Conservation (phyloP, 2,797 vertebrate species). For the Chelmon rostratus region DNA sequence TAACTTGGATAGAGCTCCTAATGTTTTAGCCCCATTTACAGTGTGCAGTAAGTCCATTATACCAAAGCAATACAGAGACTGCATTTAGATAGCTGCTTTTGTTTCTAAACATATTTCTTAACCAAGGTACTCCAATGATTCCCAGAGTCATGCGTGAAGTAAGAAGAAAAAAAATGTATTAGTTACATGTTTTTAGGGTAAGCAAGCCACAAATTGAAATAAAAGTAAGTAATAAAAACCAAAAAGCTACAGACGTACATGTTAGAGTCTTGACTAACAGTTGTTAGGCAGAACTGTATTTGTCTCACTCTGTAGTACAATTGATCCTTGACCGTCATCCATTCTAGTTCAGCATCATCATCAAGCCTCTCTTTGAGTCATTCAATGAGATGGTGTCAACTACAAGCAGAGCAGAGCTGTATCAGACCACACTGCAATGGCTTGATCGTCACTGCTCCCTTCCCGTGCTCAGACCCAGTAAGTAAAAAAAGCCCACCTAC, state of each 20-base stretch:
- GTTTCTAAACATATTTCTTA: too few relatives aligned
- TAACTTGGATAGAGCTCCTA: not conserved
- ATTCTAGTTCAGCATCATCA: constrained; percentile 94
- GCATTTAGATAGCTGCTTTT: too few relatives aligned
- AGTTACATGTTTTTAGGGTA: too few relatives aligned
- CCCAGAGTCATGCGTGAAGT: too few relatives aligned
- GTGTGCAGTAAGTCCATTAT: not conserved
- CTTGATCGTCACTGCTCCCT: constrained; percentile 94
- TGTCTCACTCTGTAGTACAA: not conserved
- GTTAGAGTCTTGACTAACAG: not conserved
- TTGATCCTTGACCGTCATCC: constrained; percentile 83
- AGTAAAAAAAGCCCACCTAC: constrained; percentile 73
- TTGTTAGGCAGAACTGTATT: not conserved
- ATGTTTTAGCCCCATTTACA: not conserved
- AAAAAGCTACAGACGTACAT: not conserved
- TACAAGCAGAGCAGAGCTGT: constrained; percentile 90
- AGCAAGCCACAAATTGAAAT: not conserved
- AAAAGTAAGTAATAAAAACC: not conserved
- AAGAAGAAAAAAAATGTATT: too few relatives aligned
- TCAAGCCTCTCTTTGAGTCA: constrained; percentile 96
- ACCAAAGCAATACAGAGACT: not conserved
- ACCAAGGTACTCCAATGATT: too few relatives aligned
- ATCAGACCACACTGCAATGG: constrained; percentile 91
- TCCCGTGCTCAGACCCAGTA: constrained; percentile 93
- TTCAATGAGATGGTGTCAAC: constrained; percentile 94